These are phyloP conservation scores for Carassius carassius DNA, from an alignment of 2,113 vertebrate species.

Conservation along the genomic window DNA sequence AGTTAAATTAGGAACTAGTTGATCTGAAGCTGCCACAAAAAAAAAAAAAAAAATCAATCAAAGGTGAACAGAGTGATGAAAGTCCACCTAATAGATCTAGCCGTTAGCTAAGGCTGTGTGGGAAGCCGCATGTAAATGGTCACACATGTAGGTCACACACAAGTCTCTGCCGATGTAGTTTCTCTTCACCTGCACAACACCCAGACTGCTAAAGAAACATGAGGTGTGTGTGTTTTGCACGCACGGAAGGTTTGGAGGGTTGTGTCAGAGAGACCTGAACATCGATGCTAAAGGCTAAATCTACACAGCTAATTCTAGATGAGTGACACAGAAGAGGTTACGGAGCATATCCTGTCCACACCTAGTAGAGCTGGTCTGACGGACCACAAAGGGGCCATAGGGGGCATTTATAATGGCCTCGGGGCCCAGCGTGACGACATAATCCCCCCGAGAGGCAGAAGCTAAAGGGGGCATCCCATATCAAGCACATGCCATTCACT, in stretches of 20 bases:
- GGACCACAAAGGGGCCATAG: conserved; percentile 71
- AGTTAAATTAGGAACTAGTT: background rate
- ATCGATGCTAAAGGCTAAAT: conserved; percentile 61
- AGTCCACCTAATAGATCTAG: conserved; percentile 1
- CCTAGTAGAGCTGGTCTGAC: conserved; percentile 74
- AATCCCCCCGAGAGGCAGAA: conserved; percentile 67
- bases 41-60: background rate
- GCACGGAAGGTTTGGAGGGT: conserved; percentile 56
- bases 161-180: conserved; percentile 62
- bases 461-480: conserved; percentile 62
- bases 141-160: conserved; percentile 51
- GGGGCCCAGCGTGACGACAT: conserved; percentile 74
- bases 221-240: conserved; percentile 62
- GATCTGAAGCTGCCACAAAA: background rate
- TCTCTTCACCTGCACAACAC: conserved; percentile 65
- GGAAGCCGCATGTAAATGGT: conserved; percentile 17
- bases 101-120: conserved; percentile 36
- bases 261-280: conserved; percentile 68
- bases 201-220: conserved; percentile 72
- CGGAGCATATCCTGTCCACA: conserved; percentile 67
- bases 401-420: conserved; percentile 78
- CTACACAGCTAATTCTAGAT: conserved; percentile 63
- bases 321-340: conserved; percentile 65
- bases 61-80: background rate
- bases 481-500: conserved; percentile 70